These are phyloP conservation scores for Hyperoplus lanceolatus DNA, from an alignment of 2,797 vertebrate genomes.

Conservation along the genomic window DNA sequence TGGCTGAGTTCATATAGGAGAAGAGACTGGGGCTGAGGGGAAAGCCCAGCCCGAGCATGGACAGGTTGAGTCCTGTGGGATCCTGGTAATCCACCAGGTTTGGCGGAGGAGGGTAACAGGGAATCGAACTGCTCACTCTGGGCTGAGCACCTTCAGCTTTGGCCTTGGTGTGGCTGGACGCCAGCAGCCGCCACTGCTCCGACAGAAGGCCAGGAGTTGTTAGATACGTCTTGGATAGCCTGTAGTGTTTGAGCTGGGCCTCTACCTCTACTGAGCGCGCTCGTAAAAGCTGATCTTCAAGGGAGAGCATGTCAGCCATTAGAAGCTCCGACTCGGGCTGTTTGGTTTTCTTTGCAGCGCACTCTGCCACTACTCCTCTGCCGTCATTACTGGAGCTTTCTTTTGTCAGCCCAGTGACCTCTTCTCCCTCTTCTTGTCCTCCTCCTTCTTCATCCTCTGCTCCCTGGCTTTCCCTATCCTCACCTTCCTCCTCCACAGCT, in stretches of 20 bases:
- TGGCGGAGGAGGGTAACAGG: slow-evolving; percentile 91
- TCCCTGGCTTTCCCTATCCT: slow-evolving; percentile 75
- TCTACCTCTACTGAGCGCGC: slow-evolving; percentile 88
- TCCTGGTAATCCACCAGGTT: slow-evolving; percentile 89
- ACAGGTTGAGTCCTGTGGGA: slow-evolving; percentile 91
- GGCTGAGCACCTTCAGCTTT: slow-evolving; percentile 77
- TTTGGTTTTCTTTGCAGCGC: slow-evolving; percentile 75
- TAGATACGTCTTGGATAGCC: slow-evolving; percentile 87
- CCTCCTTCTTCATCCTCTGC: slow-evolving; percentile 79
- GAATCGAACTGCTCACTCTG: slow-evolving; percentile 80
- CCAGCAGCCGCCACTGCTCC: slow-evolving; percentile 91
- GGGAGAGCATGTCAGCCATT: slow-evolving; percentile 90
- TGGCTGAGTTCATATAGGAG: slow-evolving; percentile 92
- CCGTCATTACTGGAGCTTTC: slow-evolving; percentile 51
- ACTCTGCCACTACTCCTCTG: slow-evolving; percentile 52
- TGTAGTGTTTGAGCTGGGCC: slow-evolving; percentile 87
- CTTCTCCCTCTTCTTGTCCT: slow-evolving; percentile 56
- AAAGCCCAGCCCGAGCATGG: slow-evolving; percentile 93
- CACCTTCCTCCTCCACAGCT: slow-evolving; percentile 68
- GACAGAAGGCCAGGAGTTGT: slow-evolving; percentile 82
- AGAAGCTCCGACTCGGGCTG: slow-evolving; percentile 87
- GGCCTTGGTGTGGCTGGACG: slow-evolving; percentile 81
- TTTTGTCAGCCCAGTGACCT: slow-evolving; percentile 51
- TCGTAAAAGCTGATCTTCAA: slow-evolving; percentile 87
- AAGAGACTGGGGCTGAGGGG: slow-evolving; percentile 91